Conservation (phyloP, 2,888 invertebrate species). For the Panzeria rudis region DNA sequence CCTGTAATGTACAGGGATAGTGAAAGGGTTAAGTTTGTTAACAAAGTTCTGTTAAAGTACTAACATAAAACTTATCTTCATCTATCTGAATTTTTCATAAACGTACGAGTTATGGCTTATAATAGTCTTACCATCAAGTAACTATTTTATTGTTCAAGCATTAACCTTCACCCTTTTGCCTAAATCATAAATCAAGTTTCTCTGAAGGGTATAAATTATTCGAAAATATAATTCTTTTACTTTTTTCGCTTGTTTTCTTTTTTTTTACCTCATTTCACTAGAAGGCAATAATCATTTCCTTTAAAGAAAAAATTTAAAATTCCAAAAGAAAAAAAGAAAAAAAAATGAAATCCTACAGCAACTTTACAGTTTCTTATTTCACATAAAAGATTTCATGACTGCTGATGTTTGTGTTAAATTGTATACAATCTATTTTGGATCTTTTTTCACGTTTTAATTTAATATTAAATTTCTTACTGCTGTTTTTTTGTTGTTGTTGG, state of each 20-base stretch:
- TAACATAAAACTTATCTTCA: not conserved
- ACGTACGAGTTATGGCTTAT: not conserved
- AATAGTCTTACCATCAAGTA: constrained; percentile 21
- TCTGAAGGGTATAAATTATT: constrained; percentile 56
- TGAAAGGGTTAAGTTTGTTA: not conserved
- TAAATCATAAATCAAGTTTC: constrained; percentile 54
- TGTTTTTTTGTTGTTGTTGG: constrained; percentile 48
- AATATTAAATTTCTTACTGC: constrained; percentile 44
- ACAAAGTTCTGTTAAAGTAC: not conserved
- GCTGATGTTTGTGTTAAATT: constrained; percentile 53
- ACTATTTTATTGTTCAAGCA: constrained; percentile 19
- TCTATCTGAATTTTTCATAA: not conserved
- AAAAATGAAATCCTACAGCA: constrained; percentile 27
- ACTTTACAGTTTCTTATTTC: constrained; percentile 59
- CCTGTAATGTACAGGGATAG: no score
- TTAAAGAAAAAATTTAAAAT: constrained; percentile 42
- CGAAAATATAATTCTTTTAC: constrained; percentile 42
- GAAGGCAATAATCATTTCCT: constrained; percentile 65
- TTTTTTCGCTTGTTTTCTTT: not conserved
- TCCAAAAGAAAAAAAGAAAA: constrained; percentile 28
- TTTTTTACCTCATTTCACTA: constrained; percentile 40
- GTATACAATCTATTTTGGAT: constrained; percentile 46
- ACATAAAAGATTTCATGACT: constrained; percentile 55
- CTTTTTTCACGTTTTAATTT: constrained; percentile 41
- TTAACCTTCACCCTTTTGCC: constrained; percentile 56